Conservation (phyloP, 64 coral and sea anemone genomes). For the Dendronephthya gigantea region DNA sequence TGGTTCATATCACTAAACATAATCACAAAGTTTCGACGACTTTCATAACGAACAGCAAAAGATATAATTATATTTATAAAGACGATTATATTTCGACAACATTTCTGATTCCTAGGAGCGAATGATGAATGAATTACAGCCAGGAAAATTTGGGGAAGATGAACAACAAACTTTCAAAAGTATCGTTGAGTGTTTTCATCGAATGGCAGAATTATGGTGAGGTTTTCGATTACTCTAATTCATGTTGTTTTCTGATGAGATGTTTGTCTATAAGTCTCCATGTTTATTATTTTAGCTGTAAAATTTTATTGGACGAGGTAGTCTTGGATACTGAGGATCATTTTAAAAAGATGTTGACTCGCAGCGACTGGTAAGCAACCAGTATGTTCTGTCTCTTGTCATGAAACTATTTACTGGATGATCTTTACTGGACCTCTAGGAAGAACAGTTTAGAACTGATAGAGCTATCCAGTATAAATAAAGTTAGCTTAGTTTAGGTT, state of each 20-base stretch:
- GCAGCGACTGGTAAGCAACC: slow-evolving; percentile 49
- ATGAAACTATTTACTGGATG: too few relatives aligned
- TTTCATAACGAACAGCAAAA: neutral
- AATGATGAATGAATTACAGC: slow-evolving; percentile 50
- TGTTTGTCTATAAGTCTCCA: neutral
- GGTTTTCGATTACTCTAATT: neutral
- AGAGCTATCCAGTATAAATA: too few relatives aligned
- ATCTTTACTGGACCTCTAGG: too few relatives aligned
- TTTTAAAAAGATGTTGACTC: slow-evolving; percentile 74
- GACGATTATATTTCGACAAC: too few relatives aligned
- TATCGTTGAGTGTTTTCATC: slow-evolving; percentile 53
- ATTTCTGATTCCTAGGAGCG: slow-evolving; percentile 44
- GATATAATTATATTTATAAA: too few relatives aligned
- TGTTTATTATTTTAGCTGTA: slow-evolving; percentile 36
- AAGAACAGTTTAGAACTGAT: too few relatives aligned
- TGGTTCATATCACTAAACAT: neutral
- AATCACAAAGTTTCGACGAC: too few relatives aligned
- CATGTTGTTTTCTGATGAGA: neutral
- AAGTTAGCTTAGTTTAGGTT: too few relatives aligned
- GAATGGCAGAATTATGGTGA: slow-evolving; percentile 70
- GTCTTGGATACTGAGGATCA: slow-evolving; percentile 70
- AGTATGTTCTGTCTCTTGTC: too few relatives aligned
- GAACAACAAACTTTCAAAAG: slow-evolving; percentile 57
- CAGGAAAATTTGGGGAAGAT: slow-evolving; percentile 68
- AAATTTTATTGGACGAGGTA: slow-evolving; percentile 77